phyloP scores from a whole-genome alignment of 2,113 vertebrate genomes.

The Polypterus senegalus region DNA sequence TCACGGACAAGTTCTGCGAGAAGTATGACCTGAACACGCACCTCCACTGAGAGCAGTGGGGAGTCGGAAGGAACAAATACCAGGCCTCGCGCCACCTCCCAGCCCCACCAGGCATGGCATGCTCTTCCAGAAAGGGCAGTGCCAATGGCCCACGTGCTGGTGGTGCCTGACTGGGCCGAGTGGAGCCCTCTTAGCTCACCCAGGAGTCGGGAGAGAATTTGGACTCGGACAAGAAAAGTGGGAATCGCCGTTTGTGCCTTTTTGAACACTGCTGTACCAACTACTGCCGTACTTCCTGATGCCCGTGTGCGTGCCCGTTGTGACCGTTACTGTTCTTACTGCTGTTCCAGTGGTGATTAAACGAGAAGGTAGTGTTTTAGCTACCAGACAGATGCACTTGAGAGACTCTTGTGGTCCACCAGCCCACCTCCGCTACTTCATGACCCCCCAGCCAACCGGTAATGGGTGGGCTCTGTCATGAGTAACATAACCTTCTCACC shows the following conservation, averaged over 20 bases:
- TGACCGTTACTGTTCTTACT: constrained; percentile 59
- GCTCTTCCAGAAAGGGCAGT: constrained; percentile 9
- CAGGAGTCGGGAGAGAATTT: not conserved
- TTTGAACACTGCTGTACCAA: constrained; percentile 66
- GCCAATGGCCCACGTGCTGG: constrained; percentile 25
- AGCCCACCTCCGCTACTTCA: no score
- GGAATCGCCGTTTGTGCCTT: constrained; percentile 63
- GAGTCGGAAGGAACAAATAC: not conserved
- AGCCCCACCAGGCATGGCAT: constrained; percentile 8
- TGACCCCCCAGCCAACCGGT: no score
- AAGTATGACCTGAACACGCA: constrained; percentile 95
- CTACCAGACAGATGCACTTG: constrained; percentile 70
- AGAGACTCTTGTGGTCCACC: constrained; percentile 15
- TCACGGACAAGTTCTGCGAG: constrained; percentile 98
- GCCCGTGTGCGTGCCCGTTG: no score
- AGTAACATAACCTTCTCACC: no score
- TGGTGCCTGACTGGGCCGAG: constrained; percentile 28
- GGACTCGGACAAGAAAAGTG: constrained; percentile 11
- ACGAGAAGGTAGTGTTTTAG: constrained; percentile 86
- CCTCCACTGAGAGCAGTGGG: constrained; percentile 64
- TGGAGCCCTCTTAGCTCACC: constrained; percentile 24
- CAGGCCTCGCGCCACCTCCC: constrained; percentile 9
- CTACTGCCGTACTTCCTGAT: constrained; percentile 58
- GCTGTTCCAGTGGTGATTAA: constrained; percentile 78
- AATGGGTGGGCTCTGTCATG: no score